A percentile compares a stretch with the other conserved stretches of the same genome.
phyloP scores from a whole-genome alignment of 2,113 vertebrate genomes.

The Lagenorhynchus albirostris region DNA sequence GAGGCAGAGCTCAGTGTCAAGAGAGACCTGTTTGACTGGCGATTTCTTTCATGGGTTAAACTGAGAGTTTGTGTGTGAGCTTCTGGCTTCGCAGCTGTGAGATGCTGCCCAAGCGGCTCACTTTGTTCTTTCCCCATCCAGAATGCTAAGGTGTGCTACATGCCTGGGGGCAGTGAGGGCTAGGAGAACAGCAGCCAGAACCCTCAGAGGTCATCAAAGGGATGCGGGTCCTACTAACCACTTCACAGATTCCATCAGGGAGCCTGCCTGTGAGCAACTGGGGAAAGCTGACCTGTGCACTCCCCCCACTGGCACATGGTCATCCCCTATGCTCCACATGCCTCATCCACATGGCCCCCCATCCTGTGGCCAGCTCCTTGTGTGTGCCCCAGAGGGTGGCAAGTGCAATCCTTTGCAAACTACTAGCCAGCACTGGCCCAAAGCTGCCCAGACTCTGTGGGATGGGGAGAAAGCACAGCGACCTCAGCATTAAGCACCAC shows the following conservation, averaged over 20 bases:
- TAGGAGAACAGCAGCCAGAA: background rate
- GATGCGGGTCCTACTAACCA: background rate
- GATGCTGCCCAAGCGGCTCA: background rate
- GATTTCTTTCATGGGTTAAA: background rate
- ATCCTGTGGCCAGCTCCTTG: background rate
- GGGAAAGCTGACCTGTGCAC: background rate
- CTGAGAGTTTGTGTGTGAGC: background rate
- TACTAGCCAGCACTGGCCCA: background rate
- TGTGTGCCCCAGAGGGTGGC: background rate
- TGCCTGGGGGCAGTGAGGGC: background rate
- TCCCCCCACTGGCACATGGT: background rate
- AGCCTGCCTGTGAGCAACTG: no score
- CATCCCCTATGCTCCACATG: accelerated
- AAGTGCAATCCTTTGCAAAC: background rate
- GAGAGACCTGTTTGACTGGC: background rate
- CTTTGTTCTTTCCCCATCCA: background rate
- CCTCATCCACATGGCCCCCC: background rate
- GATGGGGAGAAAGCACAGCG: background rate
- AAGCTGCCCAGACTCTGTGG: background rate
- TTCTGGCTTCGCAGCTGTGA: background rate
- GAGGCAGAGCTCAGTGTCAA: background rate
- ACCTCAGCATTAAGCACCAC: background rate
- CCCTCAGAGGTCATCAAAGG: background rate
- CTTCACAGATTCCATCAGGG: background rate
- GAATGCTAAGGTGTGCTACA: background rate